Percentiles rank a stretch among this genome's conserved stretches.
Evolutionary conservation across 2,797 vertebrate species (phyloP).

Genomic region (Catharus ustulatus): DNA sequence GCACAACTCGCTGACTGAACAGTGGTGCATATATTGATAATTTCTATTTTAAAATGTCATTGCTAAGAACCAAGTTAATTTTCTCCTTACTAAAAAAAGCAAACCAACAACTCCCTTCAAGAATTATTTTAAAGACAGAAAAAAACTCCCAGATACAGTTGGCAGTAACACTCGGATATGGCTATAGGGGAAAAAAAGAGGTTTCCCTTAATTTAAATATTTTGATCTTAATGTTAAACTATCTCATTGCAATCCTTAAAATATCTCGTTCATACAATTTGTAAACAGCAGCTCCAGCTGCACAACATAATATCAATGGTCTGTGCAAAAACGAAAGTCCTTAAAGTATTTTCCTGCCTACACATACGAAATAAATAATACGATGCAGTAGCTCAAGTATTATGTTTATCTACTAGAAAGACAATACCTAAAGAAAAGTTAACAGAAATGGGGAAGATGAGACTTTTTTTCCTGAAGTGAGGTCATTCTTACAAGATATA

Average conservation of each 20-base stretch:
- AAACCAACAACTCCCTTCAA: not conserved
- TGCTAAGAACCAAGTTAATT: conserved; percentile 64
- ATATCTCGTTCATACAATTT: not conserved
- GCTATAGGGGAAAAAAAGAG: not conserved
- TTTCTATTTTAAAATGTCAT: conserved; percentile 70
- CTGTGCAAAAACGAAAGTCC: not conserved
- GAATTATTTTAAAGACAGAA: conserved; percentile 19
- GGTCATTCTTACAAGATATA: not conserved
- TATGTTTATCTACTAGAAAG: not conserved
- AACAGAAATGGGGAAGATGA: not conserved
- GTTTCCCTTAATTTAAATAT: not conserved
- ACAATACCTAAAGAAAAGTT: not conserved
- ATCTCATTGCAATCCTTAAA: not conserved
- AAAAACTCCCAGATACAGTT: not conserved
- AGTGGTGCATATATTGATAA: conserved; percentile 62
- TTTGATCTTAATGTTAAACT: not conserved
- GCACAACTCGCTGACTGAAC: conserved; percentile 30
- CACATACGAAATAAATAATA: not conserved
- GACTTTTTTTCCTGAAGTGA: not conserved
- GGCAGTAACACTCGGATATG: not conserved
- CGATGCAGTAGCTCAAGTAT: not conserved
- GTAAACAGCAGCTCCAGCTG: not conserved
- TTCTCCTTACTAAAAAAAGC: conserved; percentile 52
- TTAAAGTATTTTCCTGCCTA: not conserved
- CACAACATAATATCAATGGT: not conserved